Percentiles rank a stretch among this genome's conserved stretches.
These are phyloP conservation scores for Buphagus erythrorhynchus DNA, from an alignment of 2,797 vertebrate genomes.

Conservation along the genomic window DNA sequence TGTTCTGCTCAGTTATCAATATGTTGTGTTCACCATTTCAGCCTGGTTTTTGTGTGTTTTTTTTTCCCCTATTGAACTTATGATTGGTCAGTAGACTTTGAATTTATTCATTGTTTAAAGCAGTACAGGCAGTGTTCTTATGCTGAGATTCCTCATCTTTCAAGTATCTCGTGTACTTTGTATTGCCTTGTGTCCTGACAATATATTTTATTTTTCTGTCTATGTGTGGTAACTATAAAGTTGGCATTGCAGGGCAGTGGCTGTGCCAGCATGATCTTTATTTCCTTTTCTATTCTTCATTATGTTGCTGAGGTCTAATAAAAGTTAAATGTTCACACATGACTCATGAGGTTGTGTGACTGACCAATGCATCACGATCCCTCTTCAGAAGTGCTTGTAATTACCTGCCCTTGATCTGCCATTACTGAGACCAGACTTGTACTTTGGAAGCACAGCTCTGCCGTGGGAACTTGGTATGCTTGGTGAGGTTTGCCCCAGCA, in stretches of 20 bases:
- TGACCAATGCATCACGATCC: background rate
- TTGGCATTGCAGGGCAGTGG: background rate
- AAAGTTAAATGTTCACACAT: background rate
- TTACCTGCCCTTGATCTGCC: background rate
- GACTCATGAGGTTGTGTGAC: background rate
- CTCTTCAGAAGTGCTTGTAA: background rate
- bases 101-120: background rate
- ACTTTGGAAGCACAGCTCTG: background rate
- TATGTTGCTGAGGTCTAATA: background rate
- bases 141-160: background rate
- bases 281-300: background rate
- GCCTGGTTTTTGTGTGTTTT: background rate
- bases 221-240: background rate
- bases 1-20: rapidly evolving
- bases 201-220: background rate
- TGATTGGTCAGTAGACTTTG: background rate
- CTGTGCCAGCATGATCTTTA: background rate
- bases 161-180: background rate
- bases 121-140: background rate
- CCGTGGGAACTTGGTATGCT: rapidly evolving
- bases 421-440: background rate
- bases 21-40: background rate
- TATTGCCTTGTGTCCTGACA: background rate
- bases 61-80: background rate
- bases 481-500: background rate